Percentiles rank a stretch among this genome's conserved stretches.
Evolutionary conservation across 2,888 invertebrate species (phyloP).

Genomic region (Bembecia ichneumoniformis): DNA sequence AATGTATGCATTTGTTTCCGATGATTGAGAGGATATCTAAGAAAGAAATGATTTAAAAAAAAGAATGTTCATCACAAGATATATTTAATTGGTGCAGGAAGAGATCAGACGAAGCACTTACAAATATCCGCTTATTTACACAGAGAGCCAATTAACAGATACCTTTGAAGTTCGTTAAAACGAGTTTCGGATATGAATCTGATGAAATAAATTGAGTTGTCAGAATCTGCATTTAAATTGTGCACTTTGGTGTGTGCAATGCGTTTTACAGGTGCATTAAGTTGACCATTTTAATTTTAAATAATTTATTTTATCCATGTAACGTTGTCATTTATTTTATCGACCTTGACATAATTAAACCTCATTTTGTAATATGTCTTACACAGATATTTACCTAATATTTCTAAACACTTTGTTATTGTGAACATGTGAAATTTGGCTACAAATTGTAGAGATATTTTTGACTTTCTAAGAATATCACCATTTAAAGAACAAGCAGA

Average conservation of each 20-base stretch:
- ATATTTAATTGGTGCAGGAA: neutral
- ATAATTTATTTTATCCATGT: neutral
- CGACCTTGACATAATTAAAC: neutral
- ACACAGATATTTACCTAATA: too few species aligned
- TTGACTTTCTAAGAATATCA: too few species aligned
- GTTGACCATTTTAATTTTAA: constrained; percentile 34
- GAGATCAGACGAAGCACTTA: neutral
- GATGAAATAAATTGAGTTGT: constrained; percentile 60
- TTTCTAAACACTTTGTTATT: too few species aligned
- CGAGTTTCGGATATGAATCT: constrained; percentile 52
- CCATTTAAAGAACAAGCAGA: too few species aligned
- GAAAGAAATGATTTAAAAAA: neutral
- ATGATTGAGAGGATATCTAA: too few species aligned
- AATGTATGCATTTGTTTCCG: too few species aligned
- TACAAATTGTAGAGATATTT: too few species aligned
- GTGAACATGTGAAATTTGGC: too few species aligned
- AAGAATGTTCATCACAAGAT: too few species aligned
- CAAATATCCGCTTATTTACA: constrained; percentile 31
- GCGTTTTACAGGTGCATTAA: constrained; percentile 41
- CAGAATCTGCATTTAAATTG: constrained; percentile 17
- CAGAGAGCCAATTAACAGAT: constrained; percentile 49
- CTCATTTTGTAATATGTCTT: neutral
- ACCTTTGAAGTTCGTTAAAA: constrained; percentile 56
- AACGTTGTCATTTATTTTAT: neutral
- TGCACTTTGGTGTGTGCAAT: constrained; percentile 20